Evolutionary conservation across 2,888 invertebrate species (phyloP), one percentile per base, ranked within the genome.

Genomic region (Drosophila melanosoma): DNA sequence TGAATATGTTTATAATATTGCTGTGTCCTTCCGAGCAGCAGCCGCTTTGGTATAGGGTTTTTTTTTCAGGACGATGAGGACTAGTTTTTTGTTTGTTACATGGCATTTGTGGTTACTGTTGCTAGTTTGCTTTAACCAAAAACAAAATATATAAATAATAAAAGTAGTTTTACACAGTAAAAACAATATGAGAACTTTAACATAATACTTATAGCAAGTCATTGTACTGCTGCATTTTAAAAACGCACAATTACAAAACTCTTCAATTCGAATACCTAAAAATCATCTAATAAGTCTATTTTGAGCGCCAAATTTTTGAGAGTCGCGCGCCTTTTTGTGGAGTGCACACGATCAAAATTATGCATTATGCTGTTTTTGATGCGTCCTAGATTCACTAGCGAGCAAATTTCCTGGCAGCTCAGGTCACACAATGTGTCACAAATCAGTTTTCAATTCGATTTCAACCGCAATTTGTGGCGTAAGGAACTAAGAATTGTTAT

Each of bases 271-370:
- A 85, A 75, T 89, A 86, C 82, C 82, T 81, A 85, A 89, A 79
- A 79, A 84, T 82, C 76, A 77, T 80, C 78, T 90, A 90, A 86
- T 87, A 90, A 91, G 91, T 91, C 91, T 91, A 91, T 91, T 45
- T 91, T 92, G 91, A 92, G 92, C 92, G 89, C 82, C 83, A 85
- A 76, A 87, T 88, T 75, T 79, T 81, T 81, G 63, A 74, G 40
- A 73, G 74, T 79, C 79, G 65, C 74, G 69, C 75, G 69, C 81
- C 82, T 79, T 74, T 52, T n/a, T 66, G 70, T 69, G 63, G 53
- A 53, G 54, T 60, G n/a, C 48, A 57, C 53, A 35, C 15, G 35
- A 26, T 38, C 48, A 52, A n/a, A 72, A 64, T 36, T 33, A 10
- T 45, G 23, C 49, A 33, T 40, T 67, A 45, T 23, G 23, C 23